Evolutionary conservation across 2,888 invertebrate species (phyloP).

Genomic region (Tineola bisselliella): DNA sequence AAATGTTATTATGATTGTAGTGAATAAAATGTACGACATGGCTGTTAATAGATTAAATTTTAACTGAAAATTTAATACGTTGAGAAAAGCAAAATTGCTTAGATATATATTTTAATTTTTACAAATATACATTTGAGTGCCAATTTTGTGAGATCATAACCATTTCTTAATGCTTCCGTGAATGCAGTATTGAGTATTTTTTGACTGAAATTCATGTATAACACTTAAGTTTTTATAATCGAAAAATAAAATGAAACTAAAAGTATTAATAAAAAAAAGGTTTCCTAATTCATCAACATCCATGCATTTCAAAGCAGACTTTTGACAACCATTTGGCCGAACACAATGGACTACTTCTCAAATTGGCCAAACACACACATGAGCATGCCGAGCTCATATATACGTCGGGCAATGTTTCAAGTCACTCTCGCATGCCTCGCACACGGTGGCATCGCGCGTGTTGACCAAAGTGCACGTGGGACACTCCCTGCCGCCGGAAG

Average conservation of each 20-base stretch:
- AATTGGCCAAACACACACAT: not conserved
- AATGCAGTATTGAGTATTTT: no score
- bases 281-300: not conserved
- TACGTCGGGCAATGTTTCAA: conserved; percentile 81
- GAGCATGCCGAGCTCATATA: conserved; percentile 52
- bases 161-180: no score
- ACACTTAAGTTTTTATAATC: no score
- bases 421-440: conserved; percentile 75
- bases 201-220: no score
- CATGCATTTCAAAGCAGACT: not conserved
- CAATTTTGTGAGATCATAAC: no score
- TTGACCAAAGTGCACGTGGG: conserved; percentile 81
- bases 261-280: not conserved
- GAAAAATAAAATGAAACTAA: not conserved
- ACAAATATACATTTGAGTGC: no score
- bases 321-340: not conserved
- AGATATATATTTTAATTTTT: no score
- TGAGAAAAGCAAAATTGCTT: no score
- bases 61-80: no score
- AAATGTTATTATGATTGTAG: no score
- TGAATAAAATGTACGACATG: no score
- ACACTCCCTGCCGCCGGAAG: conserved; percentile 79
- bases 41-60: no score
- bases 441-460: conserved; percentile 69
- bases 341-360: not conserved